Base-by-base conservation (phyloP, 2,113 vertebrate genomes). In the Maylandia zebra region DNA sequence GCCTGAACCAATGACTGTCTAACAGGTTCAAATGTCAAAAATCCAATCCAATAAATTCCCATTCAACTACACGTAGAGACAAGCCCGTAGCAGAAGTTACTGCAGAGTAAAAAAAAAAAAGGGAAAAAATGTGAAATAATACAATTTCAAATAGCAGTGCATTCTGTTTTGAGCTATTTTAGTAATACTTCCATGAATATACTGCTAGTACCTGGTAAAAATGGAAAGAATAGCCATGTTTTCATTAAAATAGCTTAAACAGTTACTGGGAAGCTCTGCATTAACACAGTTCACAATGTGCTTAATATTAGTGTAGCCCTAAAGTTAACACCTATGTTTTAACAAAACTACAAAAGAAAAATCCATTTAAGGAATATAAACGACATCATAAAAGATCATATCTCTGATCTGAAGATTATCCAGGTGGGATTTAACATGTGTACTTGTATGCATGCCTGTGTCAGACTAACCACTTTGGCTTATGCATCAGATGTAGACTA, bases 401-500 rank as follows among this genome's bases (percentile, higher is more conserved):
- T 57, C 30, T 74, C 43, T 52, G 32, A 52, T 56, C 55, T 30
- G 24, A 53, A 69, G 30, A 55, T 53, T 14, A 69, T 79, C 30
- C 50, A 27, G 24, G 30, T 81, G 66, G 61, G 38, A 80, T 80
- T 88, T 27, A 83, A 88, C 86, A 86, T 6, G 41, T 81, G 88
- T 88, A 48, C 16, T 64, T 48, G 24, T 79, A 61, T 78, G 27
- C 27, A 14, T 81, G 8, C 13, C 74, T 24, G 10, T 93, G 90
- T 92, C 56, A 59, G 32, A 88, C 88, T 86, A 86, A 90, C 50
- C 6, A 43, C 56, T 86, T 19, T 83, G 84, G 59, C 85, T 52
- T 48, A 8, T 69, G 91, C 17, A 38, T 81, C 78, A 85, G 74
- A 86, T 92, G 91, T 76, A 81, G 90, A 88, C 83, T 57, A 90